A percentile compares a stretch with the other conserved stretches of the same genome.
Evolutionary conservation across 1,140 invertebrate genomes (phyloP).

Genomic region (Papilio polytes): DNA sequence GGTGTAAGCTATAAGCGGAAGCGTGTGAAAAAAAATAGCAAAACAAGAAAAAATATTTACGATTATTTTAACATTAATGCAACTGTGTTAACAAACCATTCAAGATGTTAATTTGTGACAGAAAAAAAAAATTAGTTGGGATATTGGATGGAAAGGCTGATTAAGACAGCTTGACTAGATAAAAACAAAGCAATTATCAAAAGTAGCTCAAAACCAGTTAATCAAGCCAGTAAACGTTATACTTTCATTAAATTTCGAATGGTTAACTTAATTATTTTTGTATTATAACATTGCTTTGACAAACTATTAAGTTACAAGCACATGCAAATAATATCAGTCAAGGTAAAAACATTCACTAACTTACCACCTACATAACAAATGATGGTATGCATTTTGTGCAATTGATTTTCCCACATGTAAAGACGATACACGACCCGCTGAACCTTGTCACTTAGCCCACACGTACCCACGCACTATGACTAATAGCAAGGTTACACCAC

Average conservation of each 20-base stretch:
- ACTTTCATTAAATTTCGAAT: too few relatives aligned
- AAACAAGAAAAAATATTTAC: too few relatives aligned
- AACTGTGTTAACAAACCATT: too few relatives aligned
- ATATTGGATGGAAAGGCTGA: too few relatives aligned
- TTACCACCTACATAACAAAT: background rate
- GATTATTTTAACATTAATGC: too few relatives aligned
- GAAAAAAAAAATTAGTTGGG: too few relatives aligned
- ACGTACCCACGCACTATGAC: slow-evolving; percentile 39
- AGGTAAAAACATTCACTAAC: background rate
- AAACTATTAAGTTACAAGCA: background rate
- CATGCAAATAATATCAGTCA: background rate
- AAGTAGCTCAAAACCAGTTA: too few relatives aligned
- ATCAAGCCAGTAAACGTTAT: too few relatives aligned
- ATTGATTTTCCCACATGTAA: slow-evolving; percentile 4
- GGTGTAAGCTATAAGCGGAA: slow-evolving; percentile 36
- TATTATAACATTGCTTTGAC: background rate
- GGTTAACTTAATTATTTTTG: too few relatives aligned
- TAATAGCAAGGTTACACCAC: slow-evolving; percentile 36
- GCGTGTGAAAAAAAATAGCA: slow-evolving; percentile 23
- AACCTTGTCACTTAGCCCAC: slow-evolving; percentile 28
- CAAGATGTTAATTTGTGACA: too few relatives aligned
- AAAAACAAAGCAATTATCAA: too few relatives aligned
- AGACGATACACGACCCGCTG: background rate
- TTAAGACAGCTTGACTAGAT: too few relatives aligned
- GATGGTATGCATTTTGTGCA: background rate